Conservation (phyloP, 2,797 vertebrate genomes). For the Ctenosaura bakeri region DNA sequence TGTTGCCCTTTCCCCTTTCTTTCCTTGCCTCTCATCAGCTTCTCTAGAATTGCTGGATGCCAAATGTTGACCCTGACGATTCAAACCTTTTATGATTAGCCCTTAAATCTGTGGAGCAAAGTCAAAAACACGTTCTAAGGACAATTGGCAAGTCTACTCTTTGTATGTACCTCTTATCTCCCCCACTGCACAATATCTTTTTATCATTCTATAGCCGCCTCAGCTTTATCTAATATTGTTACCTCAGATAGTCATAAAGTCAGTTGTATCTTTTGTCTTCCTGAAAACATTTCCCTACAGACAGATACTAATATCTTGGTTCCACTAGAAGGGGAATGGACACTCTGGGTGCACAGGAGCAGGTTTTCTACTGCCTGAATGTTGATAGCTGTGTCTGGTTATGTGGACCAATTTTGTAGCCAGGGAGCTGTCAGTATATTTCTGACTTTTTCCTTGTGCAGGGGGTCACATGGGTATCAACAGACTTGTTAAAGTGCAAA, state of each 20-base stretch:
- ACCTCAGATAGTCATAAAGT: not conserved
- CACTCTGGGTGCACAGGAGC: not conserved
- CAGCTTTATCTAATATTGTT: no score
- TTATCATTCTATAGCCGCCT: not conserved
- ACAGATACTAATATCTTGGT: not conserved
- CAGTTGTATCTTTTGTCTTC: not conserved
- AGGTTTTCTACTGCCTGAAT: not conserved
- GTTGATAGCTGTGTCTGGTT: not conserved
- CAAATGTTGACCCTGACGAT: conserved; percentile 18
- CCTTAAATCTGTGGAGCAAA: conserved; percentile 27
- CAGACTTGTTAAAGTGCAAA: conserved; percentile 57
- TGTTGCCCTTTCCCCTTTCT: conserved; percentile 7
- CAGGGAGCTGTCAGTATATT: conserved; percentile 23
- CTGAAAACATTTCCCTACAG: not conserved
- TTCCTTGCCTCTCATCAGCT: conserved; percentile 17
- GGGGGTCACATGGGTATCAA: conserved; percentile 49
- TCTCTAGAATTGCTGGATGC: conserved; percentile 31
- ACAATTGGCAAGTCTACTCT: not conserved
- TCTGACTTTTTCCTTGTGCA: conserved; percentile 18
- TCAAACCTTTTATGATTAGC: conserved; percentile 12
- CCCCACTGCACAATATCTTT: not conserved
- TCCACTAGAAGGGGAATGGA: not conserved
- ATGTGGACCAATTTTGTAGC: conserved; percentile 35
- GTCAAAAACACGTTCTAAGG: conserved; percentile 7
- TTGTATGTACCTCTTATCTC: not conserved